Evolutionary conservation across 2,888 invertebrate genomes (phyloP).

Genomic region (Horisme vitalbata): DNA sequence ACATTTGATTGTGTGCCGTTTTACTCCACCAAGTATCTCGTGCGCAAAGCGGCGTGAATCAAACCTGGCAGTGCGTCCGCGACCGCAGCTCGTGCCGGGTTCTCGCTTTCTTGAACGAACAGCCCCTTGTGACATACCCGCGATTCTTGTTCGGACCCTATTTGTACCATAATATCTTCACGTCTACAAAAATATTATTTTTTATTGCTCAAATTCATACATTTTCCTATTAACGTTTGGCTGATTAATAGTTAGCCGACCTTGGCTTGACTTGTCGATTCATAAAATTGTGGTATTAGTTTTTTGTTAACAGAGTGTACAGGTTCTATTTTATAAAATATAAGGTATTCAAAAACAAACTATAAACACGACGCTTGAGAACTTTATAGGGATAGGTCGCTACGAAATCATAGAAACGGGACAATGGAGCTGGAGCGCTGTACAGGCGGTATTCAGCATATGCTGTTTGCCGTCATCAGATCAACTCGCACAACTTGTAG

Average conservation of each 20-base stretch:
- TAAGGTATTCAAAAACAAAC: background rate
- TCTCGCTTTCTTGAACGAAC: slow-evolving; percentile 47
- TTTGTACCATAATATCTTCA: slow-evolving; percentile 28
- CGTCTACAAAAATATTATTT: no score
- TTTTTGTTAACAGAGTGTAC: slow-evolving; percentile 13
- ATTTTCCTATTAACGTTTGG: no score
- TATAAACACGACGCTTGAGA: slow-evolving; percentile 6
- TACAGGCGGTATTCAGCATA: slow-evolving; percentile 63
- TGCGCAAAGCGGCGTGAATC: slow-evolving; percentile 51
- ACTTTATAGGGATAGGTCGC: slow-evolving; percentile 34
- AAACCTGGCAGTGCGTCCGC: slow-evolving; percentile 64
- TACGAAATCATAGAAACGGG: slow-evolving; percentile 54
- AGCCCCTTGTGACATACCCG: slow-evolving; percentile 31
- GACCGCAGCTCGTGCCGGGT: slow-evolving; percentile 64
- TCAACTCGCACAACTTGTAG: slow-evolving; percentile 60
- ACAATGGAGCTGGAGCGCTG: slow-evolving; percentile 58
- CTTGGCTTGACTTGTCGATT: slow-evolving; percentile 26
- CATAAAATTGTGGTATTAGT: slow-evolving; percentile 17
- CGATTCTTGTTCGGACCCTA: background rate
- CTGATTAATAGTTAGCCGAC: slow-evolving; percentile 12
- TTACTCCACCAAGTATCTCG: slow-evolving; percentile 55
- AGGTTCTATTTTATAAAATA: slow-evolving; percentile 1
- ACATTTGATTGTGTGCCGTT: slow-evolving; percentile 54
- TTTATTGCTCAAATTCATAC: no score
- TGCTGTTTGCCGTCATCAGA: slow-evolving; percentile 72